Conservation (phyloP, 2,888 invertebrate genomes). For the Orthosia incerta region DNA sequence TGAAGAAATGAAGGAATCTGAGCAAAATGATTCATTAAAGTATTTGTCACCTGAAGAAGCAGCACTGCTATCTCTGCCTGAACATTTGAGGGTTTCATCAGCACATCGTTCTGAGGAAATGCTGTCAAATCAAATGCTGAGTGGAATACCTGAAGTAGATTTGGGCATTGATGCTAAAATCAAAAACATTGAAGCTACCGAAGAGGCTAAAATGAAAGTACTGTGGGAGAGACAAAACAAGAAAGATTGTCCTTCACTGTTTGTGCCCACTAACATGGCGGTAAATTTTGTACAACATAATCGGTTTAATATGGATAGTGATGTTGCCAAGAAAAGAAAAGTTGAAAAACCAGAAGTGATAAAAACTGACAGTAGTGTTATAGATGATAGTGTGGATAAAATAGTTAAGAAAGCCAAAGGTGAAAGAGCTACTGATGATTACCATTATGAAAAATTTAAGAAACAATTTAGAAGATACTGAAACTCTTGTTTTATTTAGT, state of each 20-base stretch:
- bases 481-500: constrained; percentile 52
- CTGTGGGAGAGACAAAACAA: constrained; percentile 97
- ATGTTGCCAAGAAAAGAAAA: constrained; percentile 91
- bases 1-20: constrained; percentile 84
- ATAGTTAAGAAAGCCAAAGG: constrained; percentile 93
- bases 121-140: constrained; percentile 99
- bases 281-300: constrained; percentile 99
- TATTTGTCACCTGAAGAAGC: constrained; percentile 97
- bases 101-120: constrained; percentile 98
- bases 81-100: constrained; percentile 96
- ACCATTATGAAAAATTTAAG: constrained; percentile 98
- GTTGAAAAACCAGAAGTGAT: constrained; percentile 88
- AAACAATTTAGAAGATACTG: constrained; percentile 97
- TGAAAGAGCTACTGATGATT: constrained; percentile 99
- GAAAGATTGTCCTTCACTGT: constrained; percentile 97
- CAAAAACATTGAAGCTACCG: constrained; percentile 99
- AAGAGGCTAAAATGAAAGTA: constrained; percentile 98
- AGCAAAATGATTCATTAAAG: constrained; percentile 87
- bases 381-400: constrained; percentile 88
- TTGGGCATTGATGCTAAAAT: constrained; percentile 99
- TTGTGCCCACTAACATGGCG: constrained; percentile 99
- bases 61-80: constrained; percentile 96
- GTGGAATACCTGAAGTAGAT: constrained; percentile 99
- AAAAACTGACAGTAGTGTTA: constrained; percentile 80
- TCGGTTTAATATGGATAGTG: constrained; percentile 97